Base-by-base conservation (phyloP, 2,797 vertebrate genomes). In the Oreochromis grahami region DNA sequence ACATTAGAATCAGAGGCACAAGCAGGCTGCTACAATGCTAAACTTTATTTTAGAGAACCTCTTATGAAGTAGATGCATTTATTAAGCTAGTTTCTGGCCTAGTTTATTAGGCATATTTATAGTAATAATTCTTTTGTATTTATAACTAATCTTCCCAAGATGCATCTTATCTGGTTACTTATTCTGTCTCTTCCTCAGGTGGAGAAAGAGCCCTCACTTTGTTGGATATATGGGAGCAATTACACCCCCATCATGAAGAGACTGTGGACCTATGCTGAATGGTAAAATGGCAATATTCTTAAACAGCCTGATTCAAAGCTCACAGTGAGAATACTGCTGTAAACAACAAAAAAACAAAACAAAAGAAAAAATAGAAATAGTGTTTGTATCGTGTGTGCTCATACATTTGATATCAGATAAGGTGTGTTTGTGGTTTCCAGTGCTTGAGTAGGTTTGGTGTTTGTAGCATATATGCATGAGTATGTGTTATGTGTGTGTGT, bases 191-290 rank as follows among this genome's bases (percentile, higher is more conserved):
- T 79, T 80, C 63, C 38, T 78, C 50, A 63, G 15, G 65, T 70
- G 36, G 65, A 45, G 65, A 51, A 77, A 21, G 53, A 83, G 51
- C n/a, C 32, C 52, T 36, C 24, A 55, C 79, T 53, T 80, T 78
- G 56, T 76, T 80, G 55, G 89, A 90, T 84, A 87, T 86, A 89
- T 85, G 76, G 89, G 81, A 84, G 78, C 83, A 86, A 92, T 91
- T 91, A 90, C 29, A 84, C 43, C 24, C 65, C 80, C 80, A 91
- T 93, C 84, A 91, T 82, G 60, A 85, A 63, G 45, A 78, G 52
- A 77, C 74, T 36, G 38, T 83, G 82, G 55, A 86, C 34, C 51
- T 80, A 55, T 83, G 90, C 78, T 74, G 29, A 84, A 82, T 41
- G 77, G 86, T 82, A 79, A 89, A 79, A 88, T 81, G 17, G 36